These are phyloP conservation scores for Parazoanthus atlanticus DNA, from an alignment of 92 coral and sea anemone genomes.

Conservation along the genomic window DNA sequence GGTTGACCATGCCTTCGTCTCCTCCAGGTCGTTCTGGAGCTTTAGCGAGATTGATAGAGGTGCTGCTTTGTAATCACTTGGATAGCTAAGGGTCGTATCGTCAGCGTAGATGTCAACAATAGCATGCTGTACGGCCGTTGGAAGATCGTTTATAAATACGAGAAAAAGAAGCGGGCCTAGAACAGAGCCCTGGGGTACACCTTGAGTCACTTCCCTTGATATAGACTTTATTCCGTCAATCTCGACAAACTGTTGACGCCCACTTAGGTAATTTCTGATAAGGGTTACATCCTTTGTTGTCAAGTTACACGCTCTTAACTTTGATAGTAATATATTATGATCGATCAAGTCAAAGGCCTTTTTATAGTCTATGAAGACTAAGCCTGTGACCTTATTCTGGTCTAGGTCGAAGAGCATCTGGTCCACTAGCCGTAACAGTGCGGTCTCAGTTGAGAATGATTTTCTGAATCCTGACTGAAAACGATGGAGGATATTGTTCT, in stretches of 20 bases:
- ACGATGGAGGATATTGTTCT: neutral
- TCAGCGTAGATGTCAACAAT: neutral
- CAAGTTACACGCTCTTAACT: neutral
- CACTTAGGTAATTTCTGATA: neutral
- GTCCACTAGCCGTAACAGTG: neutral
- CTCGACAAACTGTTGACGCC: neutral
- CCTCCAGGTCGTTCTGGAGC: neutral
- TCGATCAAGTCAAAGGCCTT: neutral
- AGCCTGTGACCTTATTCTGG: neutral
- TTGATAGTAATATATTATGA: neutral
- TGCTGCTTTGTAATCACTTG: too few relatives aligned
- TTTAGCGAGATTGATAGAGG: neutral
- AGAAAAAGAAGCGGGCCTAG: neutral
- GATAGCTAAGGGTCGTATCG: neutral
- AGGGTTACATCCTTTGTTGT: neutral
- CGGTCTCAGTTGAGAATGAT: conserved; percentile 9
- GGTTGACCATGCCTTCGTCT: neutral
- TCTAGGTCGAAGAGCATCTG: neutral
- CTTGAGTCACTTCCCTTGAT: neutral
- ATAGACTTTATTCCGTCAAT: neutral
- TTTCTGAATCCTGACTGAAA: conserved; percentile 6
- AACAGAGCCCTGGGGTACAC: neutral
- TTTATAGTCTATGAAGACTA: conserved; percentile 6
- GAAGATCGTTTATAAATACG: neutral
- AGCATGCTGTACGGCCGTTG: too few relatives aligned